Conservation (phyloP, 2,797 vertebrate genomes). For the Euphonia xanthogaster region DNA sequence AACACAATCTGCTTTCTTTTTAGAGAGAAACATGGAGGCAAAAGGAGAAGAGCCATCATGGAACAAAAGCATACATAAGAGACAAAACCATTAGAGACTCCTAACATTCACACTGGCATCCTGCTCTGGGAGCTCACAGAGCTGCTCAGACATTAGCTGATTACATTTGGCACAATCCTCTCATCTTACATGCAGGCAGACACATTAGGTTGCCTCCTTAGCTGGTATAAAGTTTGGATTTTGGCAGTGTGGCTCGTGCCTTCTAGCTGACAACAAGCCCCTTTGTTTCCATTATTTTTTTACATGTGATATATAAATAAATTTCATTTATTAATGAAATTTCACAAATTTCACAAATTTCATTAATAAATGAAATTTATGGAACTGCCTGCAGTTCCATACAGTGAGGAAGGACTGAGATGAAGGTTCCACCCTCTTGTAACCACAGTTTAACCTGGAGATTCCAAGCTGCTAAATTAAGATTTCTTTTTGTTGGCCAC, state of each 20-base stretch:
- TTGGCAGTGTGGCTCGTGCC: background rate
- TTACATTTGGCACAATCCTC: background rate
- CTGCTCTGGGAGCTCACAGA: background rate
- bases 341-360: background rate
- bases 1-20: background rate
- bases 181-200: background rate
- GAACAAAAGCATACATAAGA: background rate
- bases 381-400: background rate
- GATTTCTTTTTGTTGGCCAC: background rate
- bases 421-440: background rate
- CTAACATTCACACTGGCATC: background rate
- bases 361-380: background rate
- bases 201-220: background rate
- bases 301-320: background rate
- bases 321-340: background rate
- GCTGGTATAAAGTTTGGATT: background rate
- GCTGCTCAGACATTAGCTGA: conserved; percentile 27
- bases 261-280: background rate
- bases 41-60: background rate
- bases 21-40: background rate
- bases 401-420: background rate
- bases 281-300: background rate
- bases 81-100: background rate
- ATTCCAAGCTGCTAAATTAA: background rate
- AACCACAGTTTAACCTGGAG: background rate